Base-by-base conservation (phyloP, 64 coral and sea anemone species). In the Montipora cactus region DNA sequence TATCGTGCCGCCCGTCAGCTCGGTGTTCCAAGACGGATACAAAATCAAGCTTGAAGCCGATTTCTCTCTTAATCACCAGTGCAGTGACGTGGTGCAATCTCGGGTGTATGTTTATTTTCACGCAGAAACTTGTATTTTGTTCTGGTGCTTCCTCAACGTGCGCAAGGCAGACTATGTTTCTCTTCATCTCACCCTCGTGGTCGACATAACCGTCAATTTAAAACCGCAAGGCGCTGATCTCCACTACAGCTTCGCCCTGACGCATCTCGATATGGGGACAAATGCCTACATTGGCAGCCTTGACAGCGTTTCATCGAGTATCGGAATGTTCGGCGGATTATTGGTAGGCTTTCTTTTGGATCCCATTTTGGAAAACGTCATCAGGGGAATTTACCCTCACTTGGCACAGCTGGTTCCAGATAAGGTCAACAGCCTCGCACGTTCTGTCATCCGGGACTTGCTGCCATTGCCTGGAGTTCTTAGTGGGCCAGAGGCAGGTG, bases 21-120 rank as follows among this genome's bases (percentile, higher is more conserved):
- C 86, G 47, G 81, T 84, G 53, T 62, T 84, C 21, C 81, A 84
- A 84, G 81, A 84, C 1, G 81, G 81, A 44, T 84, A 84, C 55
- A 84, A 62, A 84, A 21, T 84, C 81, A 84, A 84, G 22, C 81
- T 84, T 1, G 81, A 46, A 44, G 81, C 45, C 55, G 81, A 84
- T 67, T 84, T 84, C 59, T 84, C 81, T 84, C 81, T 67, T 61
- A 84, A 84, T 47, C 81, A 67, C 47, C 81, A 84, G 59, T 84
- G 81, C 81, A 84, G 66, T 67, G 81, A 84, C 52, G 81, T 84
- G 28, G 81, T 84, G 59, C 21, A 22, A 84, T 84, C 81, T 23
- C 81, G 81, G 59, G 28, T 46, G 21, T 23, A 47, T 84, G 81
- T 84, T 19, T 84, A 84, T 28, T 58, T 84, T 46, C 13, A 62